Evolutionary conservation across 2,113 vertebrate species (phyloP), one percentile per base, ranked within the genome.

Genomic region (Cyprinodon variegatus): DNA sequence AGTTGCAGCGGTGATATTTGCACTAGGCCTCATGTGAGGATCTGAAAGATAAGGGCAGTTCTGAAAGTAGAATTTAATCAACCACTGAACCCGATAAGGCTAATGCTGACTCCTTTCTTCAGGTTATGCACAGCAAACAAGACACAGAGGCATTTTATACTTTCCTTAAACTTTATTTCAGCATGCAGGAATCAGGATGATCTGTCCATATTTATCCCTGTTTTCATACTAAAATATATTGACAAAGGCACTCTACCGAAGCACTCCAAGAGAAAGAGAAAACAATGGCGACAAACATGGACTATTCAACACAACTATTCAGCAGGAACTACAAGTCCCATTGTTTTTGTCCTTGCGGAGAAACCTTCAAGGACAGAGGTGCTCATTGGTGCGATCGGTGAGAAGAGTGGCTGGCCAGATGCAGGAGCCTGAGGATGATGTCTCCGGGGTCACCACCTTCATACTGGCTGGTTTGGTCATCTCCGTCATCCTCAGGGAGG

Each of bases 351-450:
- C 57, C 61, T 63, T 57, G 74, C 48, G 14, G 40, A 20, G 66
- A 74, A 68, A 64, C 71, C 17, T 57, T 59, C 48, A 9, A 20
- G 50, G 15, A n/a, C 17, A 61, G 41, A 69, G 82, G 65, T 37
- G 77, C 82, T 93, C 89, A 93, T 87, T 93, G 86, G 86, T 86
- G 88, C 60, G 83, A 65, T 83, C 88, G 87, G 78, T 91, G 92
- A 64, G 88, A 83, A 15, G 61, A 53, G 83, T 85, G 90, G 79
- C 85, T 71, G 7, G 67, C 85, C 83, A 93, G 76, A 79, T 88
- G 91, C 68, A 93, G 86, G 40, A 94, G 89, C 87, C 83, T 89
- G 68, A 92, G 78, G 76, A 94, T 87, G 87, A 93, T 76, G 78
- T 94, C 91, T 65, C 67, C 14, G 3, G 90, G 83, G 76, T 91